These are phyloP conservation scores for Nebria salina DNA, from an alignment of 2,888 invertebrate genomes.

Conservation along the genomic window DNA sequence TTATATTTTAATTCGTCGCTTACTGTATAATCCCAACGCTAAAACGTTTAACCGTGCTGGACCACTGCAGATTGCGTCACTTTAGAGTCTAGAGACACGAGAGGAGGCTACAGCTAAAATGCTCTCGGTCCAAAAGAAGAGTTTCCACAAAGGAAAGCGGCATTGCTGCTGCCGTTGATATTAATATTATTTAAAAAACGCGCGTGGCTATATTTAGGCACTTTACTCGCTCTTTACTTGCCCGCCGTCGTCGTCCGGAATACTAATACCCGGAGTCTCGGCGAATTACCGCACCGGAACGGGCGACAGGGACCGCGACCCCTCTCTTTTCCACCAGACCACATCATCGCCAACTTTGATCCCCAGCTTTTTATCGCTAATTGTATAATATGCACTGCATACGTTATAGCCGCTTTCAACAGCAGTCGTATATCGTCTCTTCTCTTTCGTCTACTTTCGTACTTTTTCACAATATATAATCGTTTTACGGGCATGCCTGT, in stretches of 20 bases:
- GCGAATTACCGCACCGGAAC: slow-evolving; percentile 44
- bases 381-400: slow-evolving; percentile 44
- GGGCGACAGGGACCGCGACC: slow-evolving; percentile 30
- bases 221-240: slow-evolving; percentile 20
- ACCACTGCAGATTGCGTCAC: background rate
- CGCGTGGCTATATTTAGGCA: slow-evolving; percentile 43
- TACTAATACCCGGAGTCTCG: slow-evolving; percentile 44
- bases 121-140: background rate
- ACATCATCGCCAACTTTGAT: slow-evolving; percentile 40
- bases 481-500: background rate
- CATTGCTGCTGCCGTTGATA: slow-evolving; percentile 16
- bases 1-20: slow-evolving; percentile 36
- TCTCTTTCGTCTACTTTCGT: background rate
- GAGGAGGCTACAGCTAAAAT: background rate
- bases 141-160: background rate
- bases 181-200: slow-evolving; percentile 45
- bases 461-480: background rate
- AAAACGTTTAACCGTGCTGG: background rate
- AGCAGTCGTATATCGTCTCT: background rate
- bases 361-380: slow-evolving; percentile 44
- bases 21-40: slow-evolving; percentile 32
- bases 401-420: slow-evolving; percentile 11
- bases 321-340: slow-evolving; percentile 8
- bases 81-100: background rate
- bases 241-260: slow-evolving; percentile 36